Conservation (phyloP, 2,888 invertebrate genomes). For the Rosalia funebris region DNA sequence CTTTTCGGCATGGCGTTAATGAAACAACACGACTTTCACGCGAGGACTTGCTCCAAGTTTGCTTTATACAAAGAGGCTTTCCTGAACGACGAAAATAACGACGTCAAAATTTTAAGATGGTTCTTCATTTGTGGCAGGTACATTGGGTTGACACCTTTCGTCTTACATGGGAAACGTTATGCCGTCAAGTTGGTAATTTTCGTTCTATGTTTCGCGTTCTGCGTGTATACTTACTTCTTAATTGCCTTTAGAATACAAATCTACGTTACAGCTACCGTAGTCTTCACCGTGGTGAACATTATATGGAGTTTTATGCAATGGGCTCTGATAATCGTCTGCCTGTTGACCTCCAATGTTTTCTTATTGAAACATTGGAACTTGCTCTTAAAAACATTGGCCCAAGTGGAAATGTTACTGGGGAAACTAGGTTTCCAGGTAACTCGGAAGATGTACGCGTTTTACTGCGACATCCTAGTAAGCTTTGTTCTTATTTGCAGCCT, state of each 20-base stretch:
- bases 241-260: background rate
- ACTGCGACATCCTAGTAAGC: background rate
- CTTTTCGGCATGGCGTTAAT: no score
- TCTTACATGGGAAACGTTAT: background rate
- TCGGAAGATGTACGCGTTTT: background rate
- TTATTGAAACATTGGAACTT: background rate
- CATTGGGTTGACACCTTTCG: background rate
- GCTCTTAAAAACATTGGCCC: background rate
- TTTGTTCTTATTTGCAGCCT: background rate
- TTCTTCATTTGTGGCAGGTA: background rate
- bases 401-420: background rate
- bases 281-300: background rate
- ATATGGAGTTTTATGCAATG: no score
- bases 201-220: background rate
- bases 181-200: background rate
- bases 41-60: no score
- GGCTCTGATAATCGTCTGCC: background rate
- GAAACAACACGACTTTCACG: no score
- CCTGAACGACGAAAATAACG: background rate
- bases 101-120: background rate
- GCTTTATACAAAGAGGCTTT: no score
- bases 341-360: background rate
- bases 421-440: background rate
- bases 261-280: background rate
- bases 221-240: background rate